Base-by-base conservation (phyloP, 1,140 invertebrate genomes). In the Drosophila ambigua region DNA sequence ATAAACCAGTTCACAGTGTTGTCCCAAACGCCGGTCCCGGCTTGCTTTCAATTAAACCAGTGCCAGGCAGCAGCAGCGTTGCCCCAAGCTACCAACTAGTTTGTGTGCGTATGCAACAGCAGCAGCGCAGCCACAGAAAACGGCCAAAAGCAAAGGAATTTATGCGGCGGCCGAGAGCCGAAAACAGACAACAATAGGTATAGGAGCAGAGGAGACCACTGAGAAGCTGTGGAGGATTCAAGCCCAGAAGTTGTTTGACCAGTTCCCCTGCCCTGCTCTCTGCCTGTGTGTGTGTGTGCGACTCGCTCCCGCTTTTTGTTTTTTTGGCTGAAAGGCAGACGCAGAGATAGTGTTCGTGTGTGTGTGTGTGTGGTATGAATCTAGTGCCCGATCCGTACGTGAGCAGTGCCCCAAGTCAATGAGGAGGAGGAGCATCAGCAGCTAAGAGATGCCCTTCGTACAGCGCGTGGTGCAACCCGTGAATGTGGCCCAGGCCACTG, bases 401-500 rank as follows among this genome's bases (percentile, higher is more conserved):
- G 24, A 60, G 15, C 45, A 24, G 49, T n/a, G 35, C 20, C 11
- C 52, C 20, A 35, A 59, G 35, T 55, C 65, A 28, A 77, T 75
- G 72, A 75, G 49, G 52, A 54, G 51, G 50, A 76, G 77, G 69
- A 62, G 51, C 59, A 72, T 57, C 39, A 59, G 44, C 20, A 9
- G 57, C 5, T 90, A 15, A 68, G 61, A 89, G 90, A 96, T 96
- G 95, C 95, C 95, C 85, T 96, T 96, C 93, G 93, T 96, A 78
- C 94, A 95, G 84, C 94, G 95, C 61, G 93, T 94, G 52, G 94
- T 96, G 78, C 93, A 95, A 80, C 95, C 95, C 44, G 94, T 94
- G 78, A 94, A 93, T 93, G 91, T 96, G 82, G 95, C 95, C 72
- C 93, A 94, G 93, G 94, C 72, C 92, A 93, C 91, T 91, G 95